Evolutionary conservation across 1,140 invertebrate species (phyloP).

Genomic region (Brachionus rubens): DNA sequence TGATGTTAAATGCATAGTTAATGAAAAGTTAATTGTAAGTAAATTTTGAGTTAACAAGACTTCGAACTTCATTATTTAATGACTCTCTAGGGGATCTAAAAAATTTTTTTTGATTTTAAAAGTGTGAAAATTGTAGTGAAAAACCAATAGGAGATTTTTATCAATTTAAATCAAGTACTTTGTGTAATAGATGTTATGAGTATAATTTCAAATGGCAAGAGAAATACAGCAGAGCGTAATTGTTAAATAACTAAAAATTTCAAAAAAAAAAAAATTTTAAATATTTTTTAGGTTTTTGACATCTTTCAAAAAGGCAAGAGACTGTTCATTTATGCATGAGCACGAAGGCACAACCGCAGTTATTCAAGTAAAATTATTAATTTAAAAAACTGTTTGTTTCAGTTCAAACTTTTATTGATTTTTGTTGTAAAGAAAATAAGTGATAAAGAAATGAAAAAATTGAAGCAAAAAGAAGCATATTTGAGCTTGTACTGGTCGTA

Average conservation of each 20-base stretch:
- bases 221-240: slow-evolving; percentile 42
- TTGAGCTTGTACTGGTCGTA: slow-evolving; percentile 44
- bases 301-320: slow-evolving; percentile 38
- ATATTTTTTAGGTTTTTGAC: slow-evolving; percentile 25
- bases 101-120: no score
- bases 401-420: background rate
- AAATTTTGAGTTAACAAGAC: background rate
- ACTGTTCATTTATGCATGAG: slow-evolving; percentile 42
- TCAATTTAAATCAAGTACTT: background rate
- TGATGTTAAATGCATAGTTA: slow-evolving; percentile 23
- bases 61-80: background rate
- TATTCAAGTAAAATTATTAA: slow-evolving; percentile 14
- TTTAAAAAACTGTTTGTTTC: background rate
- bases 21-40: slow-evolving; percentile 10
- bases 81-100: no score
- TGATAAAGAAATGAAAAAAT: slow-evolving; percentile 38
- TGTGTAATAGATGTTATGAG: slow-evolving; percentile 33
- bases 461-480: slow-evolving; percentile 47
- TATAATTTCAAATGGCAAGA: slow-evolving; percentile 47
- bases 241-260: background rate
- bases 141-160: slow-evolving; percentile 35
- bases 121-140: slow-evolving; percentile 23
- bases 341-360: slow-evolving; percentile 34
- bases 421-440: slow-evolving; percentile 16
- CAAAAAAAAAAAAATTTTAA: background rate